Percentiles rank a stretch among this genome's conserved stretches.
phyloP scores from a whole-genome alignment of 2,888 invertebrate species.

The Camponotus fellah region DNA sequence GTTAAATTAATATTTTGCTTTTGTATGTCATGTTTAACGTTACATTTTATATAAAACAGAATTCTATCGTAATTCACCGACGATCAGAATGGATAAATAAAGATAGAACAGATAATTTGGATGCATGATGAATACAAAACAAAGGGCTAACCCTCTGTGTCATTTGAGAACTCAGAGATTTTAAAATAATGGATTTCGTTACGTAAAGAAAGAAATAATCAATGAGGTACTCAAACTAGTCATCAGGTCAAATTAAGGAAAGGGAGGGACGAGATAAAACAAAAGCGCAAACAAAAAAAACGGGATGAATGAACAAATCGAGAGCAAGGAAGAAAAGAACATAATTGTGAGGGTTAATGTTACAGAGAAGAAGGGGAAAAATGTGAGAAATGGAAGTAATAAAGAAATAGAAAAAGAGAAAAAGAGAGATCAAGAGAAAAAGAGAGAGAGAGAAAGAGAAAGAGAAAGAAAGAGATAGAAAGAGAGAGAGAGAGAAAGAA shows the following conservation, averaged over 20 bases:
- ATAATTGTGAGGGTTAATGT: slow-evolving; percentile 53
- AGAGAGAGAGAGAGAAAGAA: slow-evolving; percentile 61
- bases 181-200: slow-evolving; percentile 25
- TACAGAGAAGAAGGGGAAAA: slow-evolving; percentile 57
- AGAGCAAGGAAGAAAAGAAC: neutral
- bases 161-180: slow-evolving; percentile 15
- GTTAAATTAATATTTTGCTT: slow-evolving; percentile 11
- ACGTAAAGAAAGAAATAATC: slow-evolving; percentile 12
- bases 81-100: slow-evolving; percentile 17
- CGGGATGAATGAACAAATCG: slow-evolving; percentile 27
- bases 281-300: slow-evolving; percentile 46
- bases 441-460: slow-evolving; percentile 68
- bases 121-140: slow-evolving; percentile 24
- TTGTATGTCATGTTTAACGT: neutral
- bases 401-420: slow-evolving; percentile 71
- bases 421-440: slow-evolving; percentile 45
- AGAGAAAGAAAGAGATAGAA: slow-evolving; percentile 76
- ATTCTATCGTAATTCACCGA: slow-evolving; percentile 43
- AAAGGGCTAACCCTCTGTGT: neutral
- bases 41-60: neutral
- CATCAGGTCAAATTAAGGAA: slow-evolving; percentile 24
- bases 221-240: slow-evolving; percentile 20
- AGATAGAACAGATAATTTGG: slow-evolving; percentile 19
- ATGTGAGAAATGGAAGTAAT: slow-evolving; percentile 64
- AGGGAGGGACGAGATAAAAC: slow-evolving; percentile 1